A percentile compares a stretch with the other conserved stretches of the same genome.
Conservation (phyloP, 2,113 vertebrate species). For the Monarcha castaneiventris region DNA sequence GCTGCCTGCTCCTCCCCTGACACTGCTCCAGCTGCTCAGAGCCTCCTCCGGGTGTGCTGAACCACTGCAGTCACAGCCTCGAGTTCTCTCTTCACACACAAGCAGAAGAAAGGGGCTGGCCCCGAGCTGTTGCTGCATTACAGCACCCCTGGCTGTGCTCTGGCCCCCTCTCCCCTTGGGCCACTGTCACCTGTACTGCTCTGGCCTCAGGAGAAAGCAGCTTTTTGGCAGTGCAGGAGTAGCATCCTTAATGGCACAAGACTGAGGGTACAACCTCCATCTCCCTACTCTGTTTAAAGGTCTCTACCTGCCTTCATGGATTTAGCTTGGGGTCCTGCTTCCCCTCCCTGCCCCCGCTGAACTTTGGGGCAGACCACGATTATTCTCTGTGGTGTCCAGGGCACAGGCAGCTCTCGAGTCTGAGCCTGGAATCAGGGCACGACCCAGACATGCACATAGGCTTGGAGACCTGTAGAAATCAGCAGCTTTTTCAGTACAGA, state of each 20-base stretch:
- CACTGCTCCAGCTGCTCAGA: neutral
- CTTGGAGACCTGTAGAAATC: neutral
- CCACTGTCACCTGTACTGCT: neutral
- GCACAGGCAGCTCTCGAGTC: neutral
- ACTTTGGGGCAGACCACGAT: fast-evolving
- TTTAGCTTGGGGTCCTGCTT: neutral
- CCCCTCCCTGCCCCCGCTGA: neutral
- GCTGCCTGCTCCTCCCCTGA: neutral
- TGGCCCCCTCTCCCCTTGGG: neutral
- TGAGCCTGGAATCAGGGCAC: neutral
- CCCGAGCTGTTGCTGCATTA: fast-evolving
- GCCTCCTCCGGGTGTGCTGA: neutral
- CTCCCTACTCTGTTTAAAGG: neutral
- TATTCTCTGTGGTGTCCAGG: neutral
- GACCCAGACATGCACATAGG: fast-evolving
- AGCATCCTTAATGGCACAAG: neutral
- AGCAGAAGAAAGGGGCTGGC: neutral
- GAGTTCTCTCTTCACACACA: fast-evolving
- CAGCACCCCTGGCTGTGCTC: neutral
- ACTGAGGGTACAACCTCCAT: neutral
- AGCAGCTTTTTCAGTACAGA: neutral
- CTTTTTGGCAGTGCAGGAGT: neutral
- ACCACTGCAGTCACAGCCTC: neutral
- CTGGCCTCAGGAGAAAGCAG: neutral
- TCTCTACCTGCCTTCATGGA: neutral